Base-by-base conservation (phyloP, 2,888 invertebrate species). In the Microdon myrmicae region DNA sequence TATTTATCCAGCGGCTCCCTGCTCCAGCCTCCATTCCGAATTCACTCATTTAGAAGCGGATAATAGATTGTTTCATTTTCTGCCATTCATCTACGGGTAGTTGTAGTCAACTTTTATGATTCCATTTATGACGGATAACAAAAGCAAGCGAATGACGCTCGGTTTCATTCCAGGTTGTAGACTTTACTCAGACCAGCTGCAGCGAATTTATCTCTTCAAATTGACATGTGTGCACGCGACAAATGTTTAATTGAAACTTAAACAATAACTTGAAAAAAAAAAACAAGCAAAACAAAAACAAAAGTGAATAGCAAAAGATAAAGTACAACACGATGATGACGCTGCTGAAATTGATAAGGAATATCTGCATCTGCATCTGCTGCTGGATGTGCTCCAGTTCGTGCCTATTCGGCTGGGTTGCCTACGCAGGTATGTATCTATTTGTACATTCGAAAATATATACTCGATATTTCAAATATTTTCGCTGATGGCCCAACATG, bases 321-420 rank as follows among this genome's bases (percentile, higher is more conserved):
- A n/a, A n/a, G n/a, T n/a, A n/a, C n/a, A n/a, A 58, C 22, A 58
- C 19, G 23, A 23, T 19, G 19, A 44, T 43, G 37, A 47, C 17
- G 23, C 56, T 53, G 58, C 10, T 64, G 41, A 64, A 58, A 32
- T 53, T 64, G 35, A 41, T 64, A 32, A 58, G 64, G 43, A 64
- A 47, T 43, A 45, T 64, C 47, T 64, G 58, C 58, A 58, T 64
- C 26, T 64, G 43, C 38, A 45, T 64, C 47, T 64, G 58, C 58
- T 53, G 56, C 26, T 64, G 64, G 64, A 43, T 64, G 64, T 64
- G 58, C 20, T 64, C 47, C 22, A 58, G 56, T 14, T 47, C 64
- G 41, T 64, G 64, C 32, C 51, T 64, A 13, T 53, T 64, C 47
- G 64, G 64, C 16, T 58, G 53, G 26, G 37, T 58, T 28, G 53